Conservation (phyloP, 2,888 invertebrate species). For the Andrena bucephala region DNA sequence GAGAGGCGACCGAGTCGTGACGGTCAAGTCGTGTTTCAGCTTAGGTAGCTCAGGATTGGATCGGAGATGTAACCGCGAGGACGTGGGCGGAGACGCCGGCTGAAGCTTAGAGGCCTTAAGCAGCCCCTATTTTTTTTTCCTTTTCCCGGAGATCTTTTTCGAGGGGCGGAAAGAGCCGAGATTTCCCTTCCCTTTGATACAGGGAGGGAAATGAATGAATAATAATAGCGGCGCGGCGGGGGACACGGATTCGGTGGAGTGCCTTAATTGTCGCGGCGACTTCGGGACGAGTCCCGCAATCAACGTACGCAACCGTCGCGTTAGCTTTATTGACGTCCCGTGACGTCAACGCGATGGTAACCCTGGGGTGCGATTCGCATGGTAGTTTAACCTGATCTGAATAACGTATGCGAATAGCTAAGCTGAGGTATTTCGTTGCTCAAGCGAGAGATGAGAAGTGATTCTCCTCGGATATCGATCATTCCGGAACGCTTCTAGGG, state of each 20-base stretch:
- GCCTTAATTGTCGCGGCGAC: conserved; percentile 12
- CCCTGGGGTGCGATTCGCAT: conserved; percentile 17
- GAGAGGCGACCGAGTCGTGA: conserved; percentile 48
- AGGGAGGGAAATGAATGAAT: conserved; percentile 22
- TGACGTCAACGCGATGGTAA: conserved; percentile 22
- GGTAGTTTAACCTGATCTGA: conserved; percentile 3
- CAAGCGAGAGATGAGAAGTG: neutral
- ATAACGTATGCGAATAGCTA: conserved; percentile 23
- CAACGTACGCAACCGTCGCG: neutral
- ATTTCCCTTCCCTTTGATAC: conserved; percentile 31
- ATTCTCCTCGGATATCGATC: neutral
- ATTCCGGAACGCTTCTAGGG: neutral
- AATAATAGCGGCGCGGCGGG: conserved; percentile 15
- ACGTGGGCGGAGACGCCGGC: conserved; percentile 42
- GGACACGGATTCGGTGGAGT: neutral
- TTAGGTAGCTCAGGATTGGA: conserved; percentile 52
- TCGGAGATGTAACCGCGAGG: conserved; percentile 53
- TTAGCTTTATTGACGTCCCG: conserved; percentile 23
- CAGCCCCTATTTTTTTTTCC: conserved; percentile 1
- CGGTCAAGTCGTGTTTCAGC: conserved; percentile 59
- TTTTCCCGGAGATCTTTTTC: conserved; percentile 23
- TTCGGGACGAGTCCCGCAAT: neutral
- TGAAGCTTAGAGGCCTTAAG: conserved; percentile 31
- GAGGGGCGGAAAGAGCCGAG: conserved; percentile 6
- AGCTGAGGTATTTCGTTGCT: conserved; percentile 11